phyloP scores from a whole-genome alignment of 92 coral and sea anemone species.

The Bergia sp. region DNA sequence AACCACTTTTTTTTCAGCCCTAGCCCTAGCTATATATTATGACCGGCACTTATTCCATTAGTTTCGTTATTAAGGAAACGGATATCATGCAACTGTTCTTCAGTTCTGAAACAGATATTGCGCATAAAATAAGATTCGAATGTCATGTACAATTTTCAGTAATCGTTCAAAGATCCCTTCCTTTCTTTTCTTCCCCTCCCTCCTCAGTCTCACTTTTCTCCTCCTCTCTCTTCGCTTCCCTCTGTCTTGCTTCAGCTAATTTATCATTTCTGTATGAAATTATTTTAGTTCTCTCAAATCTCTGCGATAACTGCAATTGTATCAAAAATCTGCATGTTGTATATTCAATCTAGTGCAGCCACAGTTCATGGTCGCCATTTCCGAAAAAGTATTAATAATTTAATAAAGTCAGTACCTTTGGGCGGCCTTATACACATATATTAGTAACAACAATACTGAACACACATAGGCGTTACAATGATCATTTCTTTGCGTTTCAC shows the following conservation, averaged over 20 bases:
- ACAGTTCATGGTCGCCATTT: background rate
- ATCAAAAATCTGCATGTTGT: too few relatives aligned
- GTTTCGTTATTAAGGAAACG: background rate
- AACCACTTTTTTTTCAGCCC: too few relatives aligned
- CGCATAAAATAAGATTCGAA: too few relatives aligned
- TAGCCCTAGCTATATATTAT: too few relatives aligned
- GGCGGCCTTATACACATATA: background rate
- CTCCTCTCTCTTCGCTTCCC: background rate
- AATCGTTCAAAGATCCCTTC: background rate
- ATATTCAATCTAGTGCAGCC: background rate
- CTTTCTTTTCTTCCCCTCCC: background rate
- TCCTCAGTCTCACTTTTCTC: background rate
- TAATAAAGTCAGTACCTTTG: too few relatives aligned
- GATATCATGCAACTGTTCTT: background rate
- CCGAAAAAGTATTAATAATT: background rate
- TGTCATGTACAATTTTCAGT: background rate
- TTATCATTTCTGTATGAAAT: too few relatives aligned
- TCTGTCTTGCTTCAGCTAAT: background rate
- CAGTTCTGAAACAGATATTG: slow-evolving; percentile 14
- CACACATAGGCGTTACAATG: too few relatives aligned
- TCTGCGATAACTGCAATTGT: background rate
- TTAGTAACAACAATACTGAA: background rate
- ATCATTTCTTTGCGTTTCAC: too few relatives aligned
- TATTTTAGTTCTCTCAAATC: background rate
- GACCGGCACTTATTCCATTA: background rate